Evolutionary conservation across 2,888 invertebrate genomes (phyloP), one percentile per base, ranked within the genome.

Genomic region (Linyphia triangularis): DNA sequence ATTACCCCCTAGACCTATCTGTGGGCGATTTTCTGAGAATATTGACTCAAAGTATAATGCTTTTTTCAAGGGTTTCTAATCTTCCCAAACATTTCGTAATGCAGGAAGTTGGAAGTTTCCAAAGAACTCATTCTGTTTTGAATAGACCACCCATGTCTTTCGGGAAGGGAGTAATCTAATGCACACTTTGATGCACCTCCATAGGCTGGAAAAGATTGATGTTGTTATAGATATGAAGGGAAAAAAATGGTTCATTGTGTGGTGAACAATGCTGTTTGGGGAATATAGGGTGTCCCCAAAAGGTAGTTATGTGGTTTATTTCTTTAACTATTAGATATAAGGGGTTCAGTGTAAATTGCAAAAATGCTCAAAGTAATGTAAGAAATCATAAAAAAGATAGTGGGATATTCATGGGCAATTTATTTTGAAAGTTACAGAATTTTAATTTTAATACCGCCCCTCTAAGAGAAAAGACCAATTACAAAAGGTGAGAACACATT

Each of bases 61-160:
- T 67, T 67, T 67, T 30, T 67, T 33, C 67, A 33, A 67, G 67
- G 16, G 67, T 19, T 30, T 6, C 67, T 67, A 67, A 67, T 67
- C 67, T 67, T 28, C 33, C n/a, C 19, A 19, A 67, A 67, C n/a
- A 67, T 67, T 30, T 67, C 30, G 19, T 33, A 33, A 63, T 28
- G 67, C 33, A 16, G 33, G 67, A 9, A 63, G 4, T n/a, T n/a
- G n/a, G 67, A 67, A 67, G 16, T 67, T 33, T 67, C 30, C 26
- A 24, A 51, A 43, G 26, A 72, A 19, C 33, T 24, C 22, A 5
- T 2, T 72, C 51, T 26, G 37, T 24, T 9, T 69, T 13, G 4
- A 19, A 37, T 2, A 43, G 72, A 72, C 72, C 72, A 72, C 72
- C 72, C 72, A 72, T 13, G 28, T 37, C 4, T 37, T 16, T 10